Evolutionary conservation across 2,888 invertebrate species (phyloP).

Genomic region (Sepiola atlantica): DNA sequence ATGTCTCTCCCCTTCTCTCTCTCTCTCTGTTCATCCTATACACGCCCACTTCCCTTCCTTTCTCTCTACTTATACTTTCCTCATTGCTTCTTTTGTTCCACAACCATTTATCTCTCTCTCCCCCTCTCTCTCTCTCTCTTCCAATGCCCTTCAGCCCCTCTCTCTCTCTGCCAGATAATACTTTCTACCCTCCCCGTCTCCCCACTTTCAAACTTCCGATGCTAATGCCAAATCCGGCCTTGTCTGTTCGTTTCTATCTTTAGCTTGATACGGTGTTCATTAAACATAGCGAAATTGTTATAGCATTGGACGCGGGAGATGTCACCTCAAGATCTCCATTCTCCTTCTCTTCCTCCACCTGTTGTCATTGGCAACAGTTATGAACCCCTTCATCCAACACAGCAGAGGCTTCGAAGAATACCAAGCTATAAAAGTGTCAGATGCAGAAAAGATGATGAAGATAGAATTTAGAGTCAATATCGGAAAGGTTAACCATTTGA

Average conservation of each 20-base stretch:
- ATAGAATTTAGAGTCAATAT: background rate
- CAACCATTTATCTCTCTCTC: no score
- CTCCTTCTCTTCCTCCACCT: no score
- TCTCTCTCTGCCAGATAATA: no score
- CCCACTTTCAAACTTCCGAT: background rate
- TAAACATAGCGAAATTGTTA: background rate
- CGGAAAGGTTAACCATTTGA: background rate
- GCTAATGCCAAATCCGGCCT: background rate
- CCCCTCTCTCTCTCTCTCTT: no score
- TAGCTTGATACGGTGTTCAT: background rate
- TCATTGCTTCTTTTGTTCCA: no score
- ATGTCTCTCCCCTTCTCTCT: no score
- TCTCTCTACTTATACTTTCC: background rate
- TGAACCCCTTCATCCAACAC: background rate
- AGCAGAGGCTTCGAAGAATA: background rate
- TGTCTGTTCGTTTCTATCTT: background rate
- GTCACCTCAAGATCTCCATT: background rate
- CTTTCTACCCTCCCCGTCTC: no score
- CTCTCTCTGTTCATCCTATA: background rate
- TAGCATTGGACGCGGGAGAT: background rate
- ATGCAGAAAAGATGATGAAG: background rate
- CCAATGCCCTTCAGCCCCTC: no score
- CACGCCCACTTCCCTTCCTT: background rate
- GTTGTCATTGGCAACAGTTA: background rate
- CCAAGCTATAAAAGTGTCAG: background rate